Base-by-base conservation (phyloP, 2,113 vertebrate genomes). In the Prolemur simus region DNA sequence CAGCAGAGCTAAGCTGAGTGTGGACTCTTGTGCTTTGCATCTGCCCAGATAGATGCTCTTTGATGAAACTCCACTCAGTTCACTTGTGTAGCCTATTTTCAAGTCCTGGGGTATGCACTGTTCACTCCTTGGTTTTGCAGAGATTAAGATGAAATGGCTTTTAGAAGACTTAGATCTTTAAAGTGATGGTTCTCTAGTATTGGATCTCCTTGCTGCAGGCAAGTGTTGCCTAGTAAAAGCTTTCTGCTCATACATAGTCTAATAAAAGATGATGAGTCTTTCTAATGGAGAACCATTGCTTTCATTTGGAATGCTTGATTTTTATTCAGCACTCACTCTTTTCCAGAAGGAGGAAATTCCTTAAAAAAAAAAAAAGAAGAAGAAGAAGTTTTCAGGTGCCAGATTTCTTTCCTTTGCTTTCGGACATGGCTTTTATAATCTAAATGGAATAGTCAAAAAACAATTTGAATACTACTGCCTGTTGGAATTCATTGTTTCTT, bases 361-460 rank as follows among this genome's bases (percentile, higher is more conserved):
- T 29, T 21, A 2, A 25, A 45, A 27, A 64, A 60, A 58, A 25
- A 58, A 13, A 34, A 37, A 21, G 34, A 60, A n/a, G n/a, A 11
- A 64, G 60, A 69, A 80, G 17, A 64, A 29, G 17, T 77, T n/a
- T 34, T 17, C 27, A 60, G 25, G 27, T 71, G 29, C 45, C 52
- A 77, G 14, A 77, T 58, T 34, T 64, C 7, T 27, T 76, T 68
- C 25, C 66, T 95, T 77, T 58, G n/a, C 52, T 66, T 95, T 81
- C 88, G 17, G 18, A 29, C 1, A 6, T 83, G 29, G 25, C 66
- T 77, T 89, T 88, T 77, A 64, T 85, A 66, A 68, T 76, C 58
- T 74, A 92, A 89, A 32, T 66, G 45, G 37, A 94, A 54, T 37
- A 25, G 77, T 95, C 32, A 37, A 71, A 95, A n/a, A 49, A 8